Conservation (phyloP, 2,888 invertebrate species). For the Steromphala cineraria region DNA sequence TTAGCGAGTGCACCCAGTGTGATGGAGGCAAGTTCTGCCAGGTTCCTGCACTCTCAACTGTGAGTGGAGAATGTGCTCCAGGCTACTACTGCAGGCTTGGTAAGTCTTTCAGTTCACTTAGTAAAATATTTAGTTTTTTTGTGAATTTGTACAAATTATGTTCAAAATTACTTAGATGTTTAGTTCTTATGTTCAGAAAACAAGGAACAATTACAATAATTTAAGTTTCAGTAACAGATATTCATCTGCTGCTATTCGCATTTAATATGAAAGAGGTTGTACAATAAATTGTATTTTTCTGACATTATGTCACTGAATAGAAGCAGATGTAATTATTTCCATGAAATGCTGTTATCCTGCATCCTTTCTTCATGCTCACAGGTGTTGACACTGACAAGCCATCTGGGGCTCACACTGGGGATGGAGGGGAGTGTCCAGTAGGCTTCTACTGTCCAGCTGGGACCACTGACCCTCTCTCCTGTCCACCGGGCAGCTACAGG, state of each 20-base stretch:
- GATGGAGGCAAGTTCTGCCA: slow-evolving; percentile 70
- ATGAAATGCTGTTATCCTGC: not conserved
- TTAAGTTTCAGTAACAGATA: too few species aligned
- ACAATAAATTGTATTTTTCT: too few species aligned
- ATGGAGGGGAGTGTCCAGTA: slow-evolving; percentile 66
- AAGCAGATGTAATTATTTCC: not conserved
- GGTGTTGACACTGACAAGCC: slow-evolving; percentile 69
- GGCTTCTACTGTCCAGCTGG: slow-evolving; percentile 69
- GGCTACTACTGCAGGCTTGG: slow-evolving; percentile 71
- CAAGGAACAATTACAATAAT: too few species aligned
- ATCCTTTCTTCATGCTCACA: slow-evolving; percentile 33
- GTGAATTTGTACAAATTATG: too few species aligned
- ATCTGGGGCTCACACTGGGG: slow-evolving; percentile 64
- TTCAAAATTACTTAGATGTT: too few species aligned
- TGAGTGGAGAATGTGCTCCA: slow-evolving; percentile 62
- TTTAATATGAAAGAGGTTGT: too few species aligned
- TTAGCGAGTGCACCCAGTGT: slow-evolving; percentile 69
- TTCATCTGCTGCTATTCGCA: too few species aligned
- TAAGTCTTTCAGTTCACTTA: slow-evolving; percentile 29
- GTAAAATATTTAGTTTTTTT: too few species aligned
- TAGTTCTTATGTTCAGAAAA: not conserved
- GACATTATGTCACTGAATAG: too few species aligned
- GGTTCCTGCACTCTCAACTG: slow-evolving; percentile 52
- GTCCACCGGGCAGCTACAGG: slow-evolving; percentile 69
- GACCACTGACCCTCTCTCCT: slow-evolving; percentile 58